These are phyloP conservation scores for Trichogramma evanescens DNA, from an alignment of 2,888 invertebrate species.

Conservation along the genomic window DNA sequence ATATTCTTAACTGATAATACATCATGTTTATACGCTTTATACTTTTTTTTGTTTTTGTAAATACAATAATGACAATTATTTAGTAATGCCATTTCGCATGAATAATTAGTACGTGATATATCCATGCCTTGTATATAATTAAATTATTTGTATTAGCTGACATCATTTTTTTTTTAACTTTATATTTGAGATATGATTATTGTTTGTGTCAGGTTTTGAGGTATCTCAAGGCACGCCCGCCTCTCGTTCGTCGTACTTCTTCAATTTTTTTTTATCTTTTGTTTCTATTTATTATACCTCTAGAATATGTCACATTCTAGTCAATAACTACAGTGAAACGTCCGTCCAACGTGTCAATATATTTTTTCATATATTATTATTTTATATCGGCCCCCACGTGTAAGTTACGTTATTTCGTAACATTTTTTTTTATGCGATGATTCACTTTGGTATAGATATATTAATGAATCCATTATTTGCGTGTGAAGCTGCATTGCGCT, in stretches of 20 bases:
- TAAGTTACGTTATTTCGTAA: no score
- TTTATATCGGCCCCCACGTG: conserved; percentile 16
- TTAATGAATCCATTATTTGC: no score
- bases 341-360: background rate
- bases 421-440: no score
- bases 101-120: background rate
- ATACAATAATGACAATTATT: conserved; percentile 20
- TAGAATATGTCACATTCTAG: conserved; percentile 11
- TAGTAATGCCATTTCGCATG: background rate
- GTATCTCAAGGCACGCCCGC: conserved; percentile 43
- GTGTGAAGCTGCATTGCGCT: no score
- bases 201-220: conserved; percentile 40
- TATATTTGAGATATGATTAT: conserved; percentile 39
- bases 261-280: background rate
- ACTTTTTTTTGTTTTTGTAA: conserved; percentile 5
- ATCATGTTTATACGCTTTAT: background rate
- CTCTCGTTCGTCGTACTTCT: conserved; percentile 22
- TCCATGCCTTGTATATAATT: conserved; percentile 20
- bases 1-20: background rate
- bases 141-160: conserved; percentile 21
- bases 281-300: conserved; percentile 9
- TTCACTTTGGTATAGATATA: no score
- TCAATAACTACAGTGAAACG: conserved; percentile 20
- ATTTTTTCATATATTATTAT: conserved; percentile 14
- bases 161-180: conserved; percentile 17